Percentiles rank a stretch among this genome's conserved stretches.
These are phyloP conservation scores for Spialia ferax DNA, from an alignment of 2,888 invertebrate species.

Conservation along the genomic window DNA sequence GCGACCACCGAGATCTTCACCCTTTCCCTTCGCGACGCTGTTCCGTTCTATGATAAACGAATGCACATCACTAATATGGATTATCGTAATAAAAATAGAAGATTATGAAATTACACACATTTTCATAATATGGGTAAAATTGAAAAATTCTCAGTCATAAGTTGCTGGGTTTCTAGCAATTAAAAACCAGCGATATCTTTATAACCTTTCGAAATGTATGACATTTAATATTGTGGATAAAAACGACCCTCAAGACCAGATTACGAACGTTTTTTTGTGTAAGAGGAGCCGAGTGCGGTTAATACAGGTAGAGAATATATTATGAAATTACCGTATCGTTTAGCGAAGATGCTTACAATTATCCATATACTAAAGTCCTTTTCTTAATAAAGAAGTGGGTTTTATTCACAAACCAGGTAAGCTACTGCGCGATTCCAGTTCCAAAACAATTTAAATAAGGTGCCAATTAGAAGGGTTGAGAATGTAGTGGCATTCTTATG, in stretches of 20 bases:
- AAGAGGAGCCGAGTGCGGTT: constrained; percentile 54
- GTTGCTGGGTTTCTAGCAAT: not conserved
- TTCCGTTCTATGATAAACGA: no score
- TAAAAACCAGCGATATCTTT: constrained; percentile 1
- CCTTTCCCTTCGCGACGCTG: no score
- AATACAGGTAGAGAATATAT: constrained; percentile 64
- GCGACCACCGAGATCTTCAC: no score
- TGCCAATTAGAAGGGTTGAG: constrained; percentile 76
- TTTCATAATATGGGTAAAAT: not conserved
- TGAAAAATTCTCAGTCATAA: not conserved
- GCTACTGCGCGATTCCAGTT: constrained; percentile 64
- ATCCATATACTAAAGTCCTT: constrained; percentile 69
- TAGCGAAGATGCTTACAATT: constrained; percentile 70
- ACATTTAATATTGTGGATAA: constrained; percentile 53
- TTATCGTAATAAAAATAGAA: not conserved
- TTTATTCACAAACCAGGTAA: constrained; percentile 72
- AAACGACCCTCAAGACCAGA: constrained; percentile 62
- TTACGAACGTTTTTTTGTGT: constrained; percentile 52
- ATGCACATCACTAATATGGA: not conserved
- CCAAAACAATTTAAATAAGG: constrained; percentile 80
- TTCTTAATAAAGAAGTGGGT: constrained; percentile 78
- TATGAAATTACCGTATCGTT: constrained; percentile 69
- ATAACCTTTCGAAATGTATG: constrained; percentile 41
- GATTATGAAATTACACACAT: not conserved
- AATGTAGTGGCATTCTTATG: constrained; percentile 63